Evolutionary conservation across 2,888 invertebrate genomes (phyloP).

Genomic region (Dryobota labecula): DNA sequence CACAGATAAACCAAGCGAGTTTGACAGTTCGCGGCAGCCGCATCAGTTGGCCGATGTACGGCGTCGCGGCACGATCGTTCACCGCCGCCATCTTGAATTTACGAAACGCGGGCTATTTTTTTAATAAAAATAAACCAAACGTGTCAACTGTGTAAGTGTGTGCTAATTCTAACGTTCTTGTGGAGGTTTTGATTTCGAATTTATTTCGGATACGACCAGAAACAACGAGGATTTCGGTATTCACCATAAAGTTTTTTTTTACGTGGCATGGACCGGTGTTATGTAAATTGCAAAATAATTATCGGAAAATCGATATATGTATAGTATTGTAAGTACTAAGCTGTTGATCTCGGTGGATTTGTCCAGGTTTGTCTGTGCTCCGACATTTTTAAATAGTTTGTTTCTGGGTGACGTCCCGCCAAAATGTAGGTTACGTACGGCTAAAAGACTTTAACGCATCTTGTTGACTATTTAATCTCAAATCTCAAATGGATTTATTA

Average conservation of each 20-base stretch:
- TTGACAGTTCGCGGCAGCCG: conserved; percentile 84
- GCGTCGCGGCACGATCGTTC: conserved; percentile 85
- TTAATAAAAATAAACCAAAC: conserved; percentile 82
- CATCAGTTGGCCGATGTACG: conserved; percentile 88
- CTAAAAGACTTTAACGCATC: conserved; percentile 47
- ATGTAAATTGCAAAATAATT: conserved; percentile 87
- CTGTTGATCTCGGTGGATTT: conserved; percentile 53
- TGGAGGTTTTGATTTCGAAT: conserved; percentile 64
- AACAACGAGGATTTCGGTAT: conserved; percentile 78
- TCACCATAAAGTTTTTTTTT: conserved; percentile 74
- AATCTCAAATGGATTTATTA: conserved; percentile 8
- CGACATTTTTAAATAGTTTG: conserved; percentile 67
- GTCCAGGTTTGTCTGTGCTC: conserved; percentile 71
- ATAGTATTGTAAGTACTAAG: conserved; percentile 57
- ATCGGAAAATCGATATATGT: conserved; percentile 73
- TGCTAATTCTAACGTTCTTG: conserved; percentile 68
- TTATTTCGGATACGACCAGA: conserved; percentile 51
- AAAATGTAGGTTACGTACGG: conserved; percentile 69
- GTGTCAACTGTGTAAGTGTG: conserved; percentile 82
- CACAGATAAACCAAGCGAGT: conserved; percentile 82
- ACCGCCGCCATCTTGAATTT: conserved; percentile 82
- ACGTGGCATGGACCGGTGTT: conserved; percentile 75
- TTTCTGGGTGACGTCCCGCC: conserved; percentile 66
- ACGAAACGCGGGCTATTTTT: conserved; percentile 80
- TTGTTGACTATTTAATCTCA: conserved; percentile 40